Evolutionary conservation across 2,113 vertebrate genomes (phyloP), one percentile per base, ranked within the genome.

Genomic region (Psephotus haematonotus): DNA sequence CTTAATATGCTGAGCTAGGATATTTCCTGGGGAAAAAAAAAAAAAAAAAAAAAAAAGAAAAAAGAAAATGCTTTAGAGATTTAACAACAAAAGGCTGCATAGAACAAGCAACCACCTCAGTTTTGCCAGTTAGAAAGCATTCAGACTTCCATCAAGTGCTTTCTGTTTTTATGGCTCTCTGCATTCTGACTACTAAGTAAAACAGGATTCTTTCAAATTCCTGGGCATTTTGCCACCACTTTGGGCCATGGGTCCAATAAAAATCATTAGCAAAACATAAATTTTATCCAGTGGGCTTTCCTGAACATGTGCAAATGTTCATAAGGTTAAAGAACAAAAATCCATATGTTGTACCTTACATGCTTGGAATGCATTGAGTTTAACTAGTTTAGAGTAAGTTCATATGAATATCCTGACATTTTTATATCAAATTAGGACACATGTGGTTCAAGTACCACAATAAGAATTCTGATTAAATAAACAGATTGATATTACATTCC

Each of bases 261-360:
- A 98, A 98, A 98, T 97, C 97, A 98, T 98, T 98, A 98, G 93
- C 96, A 97, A 98, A 97, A 97, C 97, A 98, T 97, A 98, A 98
- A 98, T 98, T 98, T 97, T 97, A 98, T 98, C 97, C 98, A 98
- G 93, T 97, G 94, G 96, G 96, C 96, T 98, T 98, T 98, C 97
- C 97, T 97, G 97, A 98, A 98, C 97, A 98, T 97, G 96, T 98
- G 97, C 88, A 95, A 97, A 94, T 96, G 90, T 95, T 97, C 97
- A 84, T 96, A 95, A 96, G 96, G 96, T 96, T 98, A 96, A 64
- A 93, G 81, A 80, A 53, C 75, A 92, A 91, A 97, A 97, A 95
- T 85, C 91, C 96, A 95, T 87, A 94, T 92, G 94, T 78, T 94
- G 37, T 59, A 52, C 83, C 94, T 90, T 93, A 88, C 49, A 83